Conservation (phyloP, 2,113 vertebrate species). For the Furnarius figulus region DNA sequence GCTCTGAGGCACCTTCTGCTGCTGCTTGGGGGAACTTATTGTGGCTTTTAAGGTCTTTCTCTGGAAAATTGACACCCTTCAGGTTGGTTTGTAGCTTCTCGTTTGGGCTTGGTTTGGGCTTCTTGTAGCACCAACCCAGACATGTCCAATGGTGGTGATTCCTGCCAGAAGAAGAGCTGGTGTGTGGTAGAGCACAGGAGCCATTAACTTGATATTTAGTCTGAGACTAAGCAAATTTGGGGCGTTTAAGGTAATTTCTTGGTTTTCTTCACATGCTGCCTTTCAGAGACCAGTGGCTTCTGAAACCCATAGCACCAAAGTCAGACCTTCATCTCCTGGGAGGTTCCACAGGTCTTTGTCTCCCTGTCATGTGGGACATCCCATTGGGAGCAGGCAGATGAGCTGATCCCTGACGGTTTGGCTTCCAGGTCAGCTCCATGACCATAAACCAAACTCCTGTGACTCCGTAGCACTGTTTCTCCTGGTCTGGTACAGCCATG, state of each 20-base stretch:
- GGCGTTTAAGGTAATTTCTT: background rate
- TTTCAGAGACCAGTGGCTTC: background rate
- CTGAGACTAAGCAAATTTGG: background rate
- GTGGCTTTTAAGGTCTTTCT: background rate
- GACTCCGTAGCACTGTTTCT: rapidly evolving
- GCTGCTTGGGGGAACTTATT: background rate
- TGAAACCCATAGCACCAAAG: rapidly evolving
- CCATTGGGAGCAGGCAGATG: background rate
- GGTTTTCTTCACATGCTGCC: background rate
- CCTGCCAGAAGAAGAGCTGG: background rate
- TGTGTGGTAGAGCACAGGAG: background rate
- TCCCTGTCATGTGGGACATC: background rate
- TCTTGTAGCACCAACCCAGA: background rate
- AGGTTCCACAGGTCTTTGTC: background rate
- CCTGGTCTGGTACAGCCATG: background rate
- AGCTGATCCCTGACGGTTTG: background rate
- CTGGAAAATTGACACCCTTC: background rate
- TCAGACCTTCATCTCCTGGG: background rate
- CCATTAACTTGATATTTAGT: background rate
- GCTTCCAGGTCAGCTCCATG: rapidly evolving
- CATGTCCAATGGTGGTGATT: background rate
- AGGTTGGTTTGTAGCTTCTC: background rate
- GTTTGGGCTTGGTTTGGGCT: background rate
- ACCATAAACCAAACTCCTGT: rapidly evolving
- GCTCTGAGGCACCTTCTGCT: background rate